These are phyloP conservation scores for Ecdyonurus torrentis DNA, from an alignment of 2,888 invertebrate genomes.

Conservation along the genomic window DNA sequence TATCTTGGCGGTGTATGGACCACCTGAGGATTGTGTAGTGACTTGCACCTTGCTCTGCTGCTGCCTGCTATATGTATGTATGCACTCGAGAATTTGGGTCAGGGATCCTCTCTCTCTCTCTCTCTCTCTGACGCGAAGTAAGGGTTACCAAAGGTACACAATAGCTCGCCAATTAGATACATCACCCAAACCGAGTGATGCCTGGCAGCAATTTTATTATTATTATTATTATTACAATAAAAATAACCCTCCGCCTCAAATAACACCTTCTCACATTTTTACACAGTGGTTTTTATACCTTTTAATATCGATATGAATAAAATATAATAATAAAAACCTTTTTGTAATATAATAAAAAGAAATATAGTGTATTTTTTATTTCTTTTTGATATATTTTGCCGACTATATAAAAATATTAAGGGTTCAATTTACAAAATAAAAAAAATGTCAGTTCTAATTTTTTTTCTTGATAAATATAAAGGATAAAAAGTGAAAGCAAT, in stretches of 20 bases:
- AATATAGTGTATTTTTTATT: not conserved
- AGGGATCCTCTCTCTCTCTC: not conserved
- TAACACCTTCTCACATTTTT: not conserved
- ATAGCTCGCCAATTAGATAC: not conserved
- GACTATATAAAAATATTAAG: not conserved
- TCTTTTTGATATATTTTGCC: not conserved
- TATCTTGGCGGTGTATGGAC: too few species aligned
- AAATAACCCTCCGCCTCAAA: not conserved
- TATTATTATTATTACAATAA: too few species aligned
- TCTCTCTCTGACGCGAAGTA: too few species aligned
- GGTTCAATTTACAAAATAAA: not conserved
- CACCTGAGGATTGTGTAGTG: too few species aligned
- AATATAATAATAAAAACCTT: not conserved
- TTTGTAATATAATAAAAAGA: not conserved
- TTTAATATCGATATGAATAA: not conserved
- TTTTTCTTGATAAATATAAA: too few species aligned
- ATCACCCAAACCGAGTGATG: too few species aligned
- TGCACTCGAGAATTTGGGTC: not conserved
- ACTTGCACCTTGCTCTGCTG: not conserved
- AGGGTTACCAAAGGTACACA: not conserved
- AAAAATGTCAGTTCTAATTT: not conserved
- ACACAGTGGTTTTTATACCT: too few species aligned
- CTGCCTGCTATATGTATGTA: too few species aligned
- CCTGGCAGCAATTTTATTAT: too few species aligned
- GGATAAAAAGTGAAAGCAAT: too few species aligned